These are phyloP conservation scores for Aphelenchoides bicaudatus DNA, from an alignment of 2,888 invertebrate species.

Conservation along the genomic window DNA sequence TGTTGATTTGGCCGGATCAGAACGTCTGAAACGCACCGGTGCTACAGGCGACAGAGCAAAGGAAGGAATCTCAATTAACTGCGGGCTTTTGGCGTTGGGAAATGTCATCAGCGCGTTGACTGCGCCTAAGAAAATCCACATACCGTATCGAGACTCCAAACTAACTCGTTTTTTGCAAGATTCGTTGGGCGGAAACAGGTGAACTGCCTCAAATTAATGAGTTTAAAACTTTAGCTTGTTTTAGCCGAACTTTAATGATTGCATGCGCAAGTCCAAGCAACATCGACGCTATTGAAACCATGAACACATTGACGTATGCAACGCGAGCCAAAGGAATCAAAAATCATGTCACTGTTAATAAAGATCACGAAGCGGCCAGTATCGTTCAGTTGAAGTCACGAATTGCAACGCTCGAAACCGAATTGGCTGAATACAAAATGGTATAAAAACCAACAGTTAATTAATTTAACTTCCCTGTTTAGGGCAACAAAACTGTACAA, in stretches of 20 bases:
- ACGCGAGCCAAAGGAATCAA: conserved; percentile 95
- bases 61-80: conserved; percentile 96
- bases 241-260: conserved; percentile 98
- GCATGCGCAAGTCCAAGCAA: conserved; percentile 97
- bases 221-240: no score
- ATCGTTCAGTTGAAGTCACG: conserved; percentile 81
- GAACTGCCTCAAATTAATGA: no score
- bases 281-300: conserved; percentile 94
- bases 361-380: conserved; percentile 69
- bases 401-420: conserved; percentile 81
- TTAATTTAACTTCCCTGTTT: no score
- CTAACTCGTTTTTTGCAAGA: conserved; percentile 87
- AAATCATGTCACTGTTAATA: conserved; percentile 68
- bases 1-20: conserved; percentile 95
- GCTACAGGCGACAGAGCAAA: conserved; percentile 93
- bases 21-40: conserved; percentile 89
- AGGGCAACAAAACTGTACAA: no score
- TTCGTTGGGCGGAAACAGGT: conserved; percentile 66
- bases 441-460: no score
- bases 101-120: conserved; percentile 97
- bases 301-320: conserved; percentile 94
- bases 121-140: conserved; percentile 71
- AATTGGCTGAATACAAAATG: conserved; percentile 86
- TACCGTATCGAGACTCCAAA: conserved; percentile 95
- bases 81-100: conserved; percentile 89